A percentile compares a stretch with the other conserved stretches of the same genome.
Conservation (phyloP, 1,140 invertebrate species). For the Samia ricini region DNA sequence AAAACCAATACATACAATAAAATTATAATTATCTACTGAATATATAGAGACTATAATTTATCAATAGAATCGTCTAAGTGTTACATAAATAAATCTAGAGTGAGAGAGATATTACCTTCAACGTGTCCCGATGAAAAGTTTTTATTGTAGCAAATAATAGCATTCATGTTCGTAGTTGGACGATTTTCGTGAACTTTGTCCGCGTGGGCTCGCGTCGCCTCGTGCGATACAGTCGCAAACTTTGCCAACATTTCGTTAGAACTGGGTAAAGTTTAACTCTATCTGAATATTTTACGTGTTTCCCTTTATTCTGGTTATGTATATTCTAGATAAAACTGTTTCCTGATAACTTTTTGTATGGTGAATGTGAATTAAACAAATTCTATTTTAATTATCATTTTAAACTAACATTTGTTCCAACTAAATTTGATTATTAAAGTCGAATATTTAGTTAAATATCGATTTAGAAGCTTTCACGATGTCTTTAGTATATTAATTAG, state of each 20-base stretch:
- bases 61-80: slow-evolving; percentile 5
- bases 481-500: background rate
- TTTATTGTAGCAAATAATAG: slow-evolving; percentile 46
- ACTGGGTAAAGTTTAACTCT: slow-evolving; percentile 20
- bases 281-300: slow-evolving; percentile 13
- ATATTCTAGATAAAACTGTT: slow-evolving; percentile 16
- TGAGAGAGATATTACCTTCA: background rate
- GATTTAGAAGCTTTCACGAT: background rate
- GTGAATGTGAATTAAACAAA: too few species aligned
- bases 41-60: background rate
- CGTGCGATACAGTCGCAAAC: slow-evolving; percentile 12
- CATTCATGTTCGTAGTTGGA: slow-evolving; percentile 43
- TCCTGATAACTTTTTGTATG: too few species aligned
- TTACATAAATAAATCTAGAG: background rate
- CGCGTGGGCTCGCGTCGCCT: slow-evolving; percentile 12
- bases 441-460: too few species aligned
- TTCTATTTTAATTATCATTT: too few species aligned
- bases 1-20: too few species aligned
- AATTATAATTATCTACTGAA: too few species aligned
- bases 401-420: background rate
- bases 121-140: slow-evolving; percentile 23
- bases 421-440: too few species aligned
- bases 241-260: slow-evolving; percentile 22
- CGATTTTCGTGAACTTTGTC: slow-evolving; percentile 27
- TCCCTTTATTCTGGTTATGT: slow-evolving; percentile 11